A percentile compares a stretch with the other conserved stretches of the same genome.
Conservation (phyloP, 2,888 invertebrate genomes). For the Camponotus fellah region DNA sequence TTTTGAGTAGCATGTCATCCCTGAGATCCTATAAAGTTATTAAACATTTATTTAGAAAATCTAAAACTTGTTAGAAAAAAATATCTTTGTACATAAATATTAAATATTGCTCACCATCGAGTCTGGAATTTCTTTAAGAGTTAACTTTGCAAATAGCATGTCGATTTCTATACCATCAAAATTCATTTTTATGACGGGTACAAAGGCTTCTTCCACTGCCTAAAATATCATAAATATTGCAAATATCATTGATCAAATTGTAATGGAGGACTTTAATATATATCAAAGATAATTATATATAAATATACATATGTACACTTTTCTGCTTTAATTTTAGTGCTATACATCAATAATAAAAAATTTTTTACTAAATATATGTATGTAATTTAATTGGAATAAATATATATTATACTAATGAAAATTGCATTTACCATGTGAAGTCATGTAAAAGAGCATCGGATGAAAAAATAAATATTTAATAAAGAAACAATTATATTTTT, state of each 20-base stretch:
- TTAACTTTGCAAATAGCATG: slow-evolving; percentile 97
- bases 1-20: slow-evolving; percentile 96
- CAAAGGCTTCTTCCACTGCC: slow-evolving; percentile 99
- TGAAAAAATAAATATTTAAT: slow-evolving; percentile 10
- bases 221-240: slow-evolving; percentile 82
- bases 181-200: slow-evolving; percentile 99
- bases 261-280: neutral
- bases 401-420: neutral
- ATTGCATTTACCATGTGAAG: neutral
- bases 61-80: neutral
- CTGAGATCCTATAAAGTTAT: slow-evolving; percentile 90
- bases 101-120: slow-evolving; percentile 85
- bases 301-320: neutral
- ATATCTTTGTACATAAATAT: neutral
- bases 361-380: neutral
- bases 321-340: too few relatives aligned
- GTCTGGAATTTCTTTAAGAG: slow-evolving; percentile 98
- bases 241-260: slow-evolving; percentile 6
- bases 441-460: neutral
- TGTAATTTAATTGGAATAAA: neutral
- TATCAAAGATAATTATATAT: neutral
- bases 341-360: neutral
- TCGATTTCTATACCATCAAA: slow-evolving; percentile 99
- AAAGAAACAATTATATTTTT: neutral
- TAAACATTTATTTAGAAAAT: slow-evolving; percentile 25